Evolutionary conservation across 2,888 invertebrate genomes (phyloP).

Genomic region (Aphrophora alni): DNA sequence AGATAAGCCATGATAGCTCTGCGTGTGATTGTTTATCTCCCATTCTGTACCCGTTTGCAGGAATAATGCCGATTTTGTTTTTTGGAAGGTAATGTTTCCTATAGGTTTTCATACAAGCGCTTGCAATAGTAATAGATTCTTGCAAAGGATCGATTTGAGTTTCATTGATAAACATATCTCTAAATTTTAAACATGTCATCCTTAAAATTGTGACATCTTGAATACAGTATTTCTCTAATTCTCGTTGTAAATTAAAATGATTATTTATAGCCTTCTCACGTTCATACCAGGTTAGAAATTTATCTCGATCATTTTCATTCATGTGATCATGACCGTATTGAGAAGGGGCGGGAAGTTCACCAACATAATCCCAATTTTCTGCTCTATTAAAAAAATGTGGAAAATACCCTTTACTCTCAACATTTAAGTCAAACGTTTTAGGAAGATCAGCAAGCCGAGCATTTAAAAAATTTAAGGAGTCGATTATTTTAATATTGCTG

Average conservation of each 20-base stretch:
- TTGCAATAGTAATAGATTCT: slow-evolving; percentile 48
- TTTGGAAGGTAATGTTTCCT: slow-evolving; percentile 48
- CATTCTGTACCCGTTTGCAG: slow-evolving; percentile 2
- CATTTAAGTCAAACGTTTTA: slow-evolving; percentile 50
- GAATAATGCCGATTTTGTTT: neutral
- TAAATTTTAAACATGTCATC: slow-evolving; percentile 50
- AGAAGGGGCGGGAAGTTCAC: neutral
- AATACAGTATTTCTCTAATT: slow-evolving; percentile 48
- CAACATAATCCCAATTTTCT: neutral
- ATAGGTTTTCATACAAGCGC: slow-evolving; percentile 47
- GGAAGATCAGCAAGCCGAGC: slow-evolving; percentile 49
- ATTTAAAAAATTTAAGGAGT: slow-evolving; percentile 51
- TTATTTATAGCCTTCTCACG: slow-evolving; percentile 8
- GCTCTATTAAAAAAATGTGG: slow-evolving; percentile 38
- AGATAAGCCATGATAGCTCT: slow-evolving; percentile 3
- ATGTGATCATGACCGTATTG: slow-evolving; percentile 33
- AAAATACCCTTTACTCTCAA: slow-evolving; percentile 49
- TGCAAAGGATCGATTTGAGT: slow-evolving; percentile 50
- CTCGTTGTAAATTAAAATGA: slow-evolving; percentile 50
- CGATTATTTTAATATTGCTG: neutral
- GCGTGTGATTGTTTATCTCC: neutral
- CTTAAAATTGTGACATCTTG: slow-evolving; percentile 50
- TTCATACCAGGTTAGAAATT: slow-evolving; percentile 49
- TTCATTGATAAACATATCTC: slow-evolving; percentile 45
- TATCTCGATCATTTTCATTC: neutral